Evolutionary conservation across 1,140 invertebrate species (phyloP), one percentile per base, ranked within the genome.

Genomic region (Papilio dardanus): DNA sequence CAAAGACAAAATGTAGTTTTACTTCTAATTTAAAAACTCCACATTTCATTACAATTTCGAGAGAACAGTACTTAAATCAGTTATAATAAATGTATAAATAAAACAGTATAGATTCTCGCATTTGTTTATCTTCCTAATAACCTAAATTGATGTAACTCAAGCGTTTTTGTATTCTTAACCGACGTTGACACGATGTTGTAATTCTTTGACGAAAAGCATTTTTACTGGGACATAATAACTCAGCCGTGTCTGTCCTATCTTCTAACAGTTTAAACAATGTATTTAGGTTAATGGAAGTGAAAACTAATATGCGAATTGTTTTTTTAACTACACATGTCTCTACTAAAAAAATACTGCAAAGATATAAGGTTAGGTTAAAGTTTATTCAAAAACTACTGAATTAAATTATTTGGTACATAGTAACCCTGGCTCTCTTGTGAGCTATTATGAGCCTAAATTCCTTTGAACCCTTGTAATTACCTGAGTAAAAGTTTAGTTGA

Each of bases 241-340:
- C 24, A 62, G 54, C 24, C 54, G 24, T 62, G 54, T 16, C 54
- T 62, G 21, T 62, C 54, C 54, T 62, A 58, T 58, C 54, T 24
- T 58, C 28, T 58, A 58, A 58, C 54, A 28, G 24, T 58, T 58
- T 58, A 58, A 58, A 58, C 54, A 58, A 14, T 58, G 24, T 58
- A 58, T 58, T 58, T 58, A 58, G 54, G 54, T 58, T 58, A 58
- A 58, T 58, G 54, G 54, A 58, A 58, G 10, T 58, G 54, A 58
- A 54, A 58, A 58, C 54, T 58, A 58, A 58, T 58, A 58, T 28
- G 21, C 54, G 24, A 58, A 58, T 58, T 58, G 21, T 58, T 28
- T 58, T 58, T 58, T 28, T 58, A 58, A 54, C 7, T 24, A 58
- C 21, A 28, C 10, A 28, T 10, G 19, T 54, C 42, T 24, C 19